phyloP scores from a whole-genome alignment of 2,113 vertebrate species.

The Laticauda colubrina region DNA sequence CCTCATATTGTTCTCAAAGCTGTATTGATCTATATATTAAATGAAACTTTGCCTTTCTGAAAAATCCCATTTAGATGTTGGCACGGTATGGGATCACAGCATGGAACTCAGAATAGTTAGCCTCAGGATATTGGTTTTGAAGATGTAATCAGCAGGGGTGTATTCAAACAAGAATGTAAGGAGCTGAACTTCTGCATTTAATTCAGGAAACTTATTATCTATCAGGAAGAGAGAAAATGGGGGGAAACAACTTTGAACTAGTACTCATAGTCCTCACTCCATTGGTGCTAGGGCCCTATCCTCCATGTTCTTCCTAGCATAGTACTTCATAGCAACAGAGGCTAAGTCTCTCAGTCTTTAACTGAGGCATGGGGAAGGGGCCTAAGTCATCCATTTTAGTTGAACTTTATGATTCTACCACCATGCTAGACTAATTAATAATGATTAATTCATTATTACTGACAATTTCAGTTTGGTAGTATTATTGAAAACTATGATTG shows the following conservation, averaged over 20 bases:
- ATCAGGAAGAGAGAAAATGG: neutral
- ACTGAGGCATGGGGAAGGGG: neutral
- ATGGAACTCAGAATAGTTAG: neutral
- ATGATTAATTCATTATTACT: neutral
- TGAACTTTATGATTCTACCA: neutral
- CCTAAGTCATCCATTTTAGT: neutral
- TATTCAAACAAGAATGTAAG: constrained; percentile 4
- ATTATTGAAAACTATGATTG: neutral
- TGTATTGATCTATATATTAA: constrained; percentile 39
- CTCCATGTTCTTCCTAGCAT: neutral
- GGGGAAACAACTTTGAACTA: neutral
- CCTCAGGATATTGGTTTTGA: constrained; percentile 17
- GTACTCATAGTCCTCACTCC: neutral
- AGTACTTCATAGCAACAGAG: neutral
- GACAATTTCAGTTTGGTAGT: neutral
- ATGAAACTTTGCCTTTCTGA: constrained; percentile 25
- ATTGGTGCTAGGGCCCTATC: neutral
- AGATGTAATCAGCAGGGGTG: neutral
- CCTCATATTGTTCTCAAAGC: constrained; percentile 22
- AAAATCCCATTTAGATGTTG: neutral
- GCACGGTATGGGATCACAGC: neutral
- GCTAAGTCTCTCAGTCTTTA: neutral
- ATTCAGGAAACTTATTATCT: neutral
- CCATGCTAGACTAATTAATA: neutral
- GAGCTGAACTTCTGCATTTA: constrained; percentile 18